Base-by-base conservation (phyloP, 2,888 invertebrate genomes). In the Eudasyphora cyanicolor region DNA sequence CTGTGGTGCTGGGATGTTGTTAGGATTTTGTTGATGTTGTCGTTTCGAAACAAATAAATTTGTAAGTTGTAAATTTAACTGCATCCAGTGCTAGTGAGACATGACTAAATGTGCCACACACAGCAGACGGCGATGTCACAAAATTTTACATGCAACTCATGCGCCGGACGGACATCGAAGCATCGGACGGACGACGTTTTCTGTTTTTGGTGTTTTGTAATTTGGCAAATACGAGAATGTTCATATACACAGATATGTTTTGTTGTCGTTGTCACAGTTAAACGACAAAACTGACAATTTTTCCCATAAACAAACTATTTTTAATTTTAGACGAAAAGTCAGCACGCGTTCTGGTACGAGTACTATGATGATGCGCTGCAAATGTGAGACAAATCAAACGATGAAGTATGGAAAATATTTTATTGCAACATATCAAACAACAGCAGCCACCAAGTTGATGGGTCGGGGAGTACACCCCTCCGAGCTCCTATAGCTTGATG, bases 51-150 rank as follows among this genome's bases (percentile, higher is more conserved):
- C 67, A 67, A 67, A 67, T 67, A 67, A 67, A 67, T 67, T 67
- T 67, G 42, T 42, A 35, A 19, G 64, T 38, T 67, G 67, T 67
- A 42, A 67, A 67, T 67, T 67, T 42, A 24, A 67, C 12, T 64
- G 14, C 64, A 29, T 19, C 38, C 35, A 38, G 64, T 67, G 67
- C 42, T 67, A 67, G 67, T 67, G 67, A 67, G 67, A 67, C 42
- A 42, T 67, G 67, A 67, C 67, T 67, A 67, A 67, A 67, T 67
- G 67, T 42, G 42, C 67, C 67, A 67, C 67, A 67, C 67, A 67
- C 42, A 67, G 38, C 64, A 64, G 21, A 12, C 35, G 24, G 12
- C 0, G 38, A 38, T 42, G 67, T 14, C 67, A 38, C 67, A 67
- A 42, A 35, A 60, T 32, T 27, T 24, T 60, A 64, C 38, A 17